Base-by-base conservation (phyloP, 2,797 vertebrate genomes). In the Merluccius polli region DNA sequence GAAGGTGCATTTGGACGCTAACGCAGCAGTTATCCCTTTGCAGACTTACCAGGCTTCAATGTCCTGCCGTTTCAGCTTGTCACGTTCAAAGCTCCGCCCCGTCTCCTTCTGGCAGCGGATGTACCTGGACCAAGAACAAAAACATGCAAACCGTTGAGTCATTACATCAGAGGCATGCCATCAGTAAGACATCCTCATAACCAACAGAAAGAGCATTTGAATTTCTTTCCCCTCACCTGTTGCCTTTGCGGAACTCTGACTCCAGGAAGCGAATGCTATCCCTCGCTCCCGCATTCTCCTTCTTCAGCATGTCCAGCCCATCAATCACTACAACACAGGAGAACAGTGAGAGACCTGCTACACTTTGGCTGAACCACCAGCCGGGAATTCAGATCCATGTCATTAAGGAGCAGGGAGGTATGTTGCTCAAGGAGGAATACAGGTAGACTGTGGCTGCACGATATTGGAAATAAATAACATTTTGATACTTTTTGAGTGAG, bases 181-280 rank as follows among this genome's bases (percentile, higher is more conserved):
- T 8, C 59, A 1, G 59, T 9, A 27, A 27, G 59, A 13, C n/a
- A 13, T 3, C 24, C 13, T 18, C 5, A 13, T 4, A 27, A 29
- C 18, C 12, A 16, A 70, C 31, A 33, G 12, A 59, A 24, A 59
- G 52, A 24, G 8, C n/a, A n/a, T 7, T 13, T 59, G n/a, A n/a
- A 59, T n/a, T 3, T 1, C 8, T 9, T 2, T 59, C 52, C 52
- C 59, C 59, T 15, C 44, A 98, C 97, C 98, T 94, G 93, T 98
- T 99, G 86, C 98, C 98, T 91, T 98, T 99, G 52, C 98, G 96
- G 81, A 99, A 99, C 76, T 99, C 97, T 0, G 97, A 94, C 85
- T 99, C 98, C 81, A 99, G 90, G 70, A 98, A 99, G 0, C 97
- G 95, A 87, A 99, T 99, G 72, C 96, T 93, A 71, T 99, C 98